Conservation (phyloP, 2,797 vertebrate species). For the Lemur catta region DNA sequence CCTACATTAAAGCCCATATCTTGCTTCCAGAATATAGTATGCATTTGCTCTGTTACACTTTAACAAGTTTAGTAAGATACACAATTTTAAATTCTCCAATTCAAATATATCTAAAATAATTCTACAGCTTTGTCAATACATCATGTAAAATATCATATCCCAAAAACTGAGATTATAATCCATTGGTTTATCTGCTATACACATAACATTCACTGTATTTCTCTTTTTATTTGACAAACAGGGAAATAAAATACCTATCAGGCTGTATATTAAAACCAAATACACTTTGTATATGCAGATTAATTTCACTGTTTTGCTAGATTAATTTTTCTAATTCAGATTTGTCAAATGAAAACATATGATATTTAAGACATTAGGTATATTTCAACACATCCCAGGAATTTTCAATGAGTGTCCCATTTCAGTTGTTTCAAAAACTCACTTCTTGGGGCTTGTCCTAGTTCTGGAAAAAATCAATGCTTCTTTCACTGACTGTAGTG, state of each 20-base stretch:
- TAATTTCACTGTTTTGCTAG: neutral
- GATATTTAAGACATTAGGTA: neutral
- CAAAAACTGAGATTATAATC: neutral
- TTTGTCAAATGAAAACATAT: neutral
- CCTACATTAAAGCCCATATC: neutral
- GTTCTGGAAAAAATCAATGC: neutral
- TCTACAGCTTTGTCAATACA: neutral
- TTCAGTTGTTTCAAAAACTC: neutral
- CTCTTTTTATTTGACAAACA: neutral
- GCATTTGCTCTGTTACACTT: rapidly evolving
- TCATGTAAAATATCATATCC: neutral
- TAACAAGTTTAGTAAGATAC: rapidly evolving
- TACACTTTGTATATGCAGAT: neutral
- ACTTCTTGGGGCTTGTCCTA: neutral
- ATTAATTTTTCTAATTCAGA: neutral
- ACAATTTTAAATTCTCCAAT: neutral
- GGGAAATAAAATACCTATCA: neutral
- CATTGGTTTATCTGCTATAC: neutral
- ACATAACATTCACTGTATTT: neutral
- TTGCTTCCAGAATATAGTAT: neutral
- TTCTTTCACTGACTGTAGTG: neutral
- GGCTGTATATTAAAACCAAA: neutral
- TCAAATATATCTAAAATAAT: neutral
- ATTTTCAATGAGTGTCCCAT: neutral
- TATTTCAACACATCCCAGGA: neutral